These are phyloP conservation scores for Morpho achilles DNA, from an alignment of 2,888 invertebrate genomes.

Conservation along the genomic window DNA sequence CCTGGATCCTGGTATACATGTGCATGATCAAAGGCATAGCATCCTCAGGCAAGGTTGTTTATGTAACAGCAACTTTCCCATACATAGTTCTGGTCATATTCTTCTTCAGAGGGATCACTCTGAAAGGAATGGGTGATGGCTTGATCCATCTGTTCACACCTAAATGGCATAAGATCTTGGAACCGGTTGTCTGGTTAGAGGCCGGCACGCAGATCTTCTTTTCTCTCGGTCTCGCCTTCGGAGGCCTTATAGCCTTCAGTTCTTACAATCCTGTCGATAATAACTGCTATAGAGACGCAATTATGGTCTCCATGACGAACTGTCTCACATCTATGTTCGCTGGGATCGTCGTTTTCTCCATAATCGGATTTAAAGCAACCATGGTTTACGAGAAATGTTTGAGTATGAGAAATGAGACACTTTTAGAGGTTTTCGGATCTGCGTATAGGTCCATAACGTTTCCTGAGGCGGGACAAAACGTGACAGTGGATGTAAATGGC, in stretches of 20 bases:
- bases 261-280: constrained; percentile 98
- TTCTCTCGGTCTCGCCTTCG: constrained; percentile 96
- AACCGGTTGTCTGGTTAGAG: constrained; percentile 98
- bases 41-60: constrained; percentile 97
- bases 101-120: constrained; percentile 95
- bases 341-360: constrained; percentile 96
- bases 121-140: constrained; percentile 93
- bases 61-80: constrained; percentile 97
- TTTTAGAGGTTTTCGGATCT: constrained; percentile 78
- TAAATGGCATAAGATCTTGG: constrained; percentile 93
- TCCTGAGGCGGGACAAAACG: constrained; percentile 77
- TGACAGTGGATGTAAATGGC: constrained; percentile 75
- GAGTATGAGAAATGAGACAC: constrained; percentile 79
- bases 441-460: constrained; percentile 64
- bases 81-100: constrained; percentile 97
- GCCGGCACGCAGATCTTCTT: constrained; percentile 99
- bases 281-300: constrained; percentile 96
- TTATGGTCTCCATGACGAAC: constrained; percentile 95
- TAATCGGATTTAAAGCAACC: constrained; percentile 95
- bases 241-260: constrained; percentile 96
- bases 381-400: constrained; percentile 90
- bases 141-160: constrained; percentile 94
- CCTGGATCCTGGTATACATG: constrained; percentile 96
- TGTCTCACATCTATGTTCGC: constrained; percentile 98
- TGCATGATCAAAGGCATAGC: constrained; percentile 99